Base-by-base conservation (phyloP, 2,797 vertebrate genomes). In the Pteronotus mesoamericanus region DNA sequence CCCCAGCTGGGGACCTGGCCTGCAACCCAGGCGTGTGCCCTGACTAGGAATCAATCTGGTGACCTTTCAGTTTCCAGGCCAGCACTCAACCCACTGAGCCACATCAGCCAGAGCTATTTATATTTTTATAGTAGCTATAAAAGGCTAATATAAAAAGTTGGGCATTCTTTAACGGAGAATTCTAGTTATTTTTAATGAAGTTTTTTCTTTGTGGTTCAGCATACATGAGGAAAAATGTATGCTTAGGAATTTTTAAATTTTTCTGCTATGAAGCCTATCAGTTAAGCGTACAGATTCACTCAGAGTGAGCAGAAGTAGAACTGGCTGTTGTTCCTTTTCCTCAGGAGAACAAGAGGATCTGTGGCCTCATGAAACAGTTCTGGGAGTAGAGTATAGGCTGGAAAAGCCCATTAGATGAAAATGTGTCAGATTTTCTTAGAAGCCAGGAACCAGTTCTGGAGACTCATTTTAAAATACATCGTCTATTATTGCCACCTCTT, bases 371-470 rank as follows among this genome's bases (percentile, higher is more conserved):
- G n/a, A 44, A 91, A 79, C 32, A 53, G 92, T 61, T 66, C 22
- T 78, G 79, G 84, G 74, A 80, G 46, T 75, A 64, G 15, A 83
- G 46, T 74, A 66, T 94, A 88, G 94, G 46, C 69, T 91, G 72
- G 80, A 64, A 86, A 74, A 71, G 83, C 89, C 91, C 86, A 64
- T 91, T 94, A 94, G 84, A 44, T 92, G 89, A 64, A 97, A 93
- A 95, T 64, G 29, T 92, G 71, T 82, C 87, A 83, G 44, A 26
- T 89, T 94, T 92, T 90, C 84, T 71, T 92, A 94, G 77, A 91
- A 92, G 48, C 71, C 24, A 29, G 69, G 37, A 92, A 37, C 48
- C 84, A 69, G 22, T 92, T 85, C 48, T 87, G 37, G 57, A 37
- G 21, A 95, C n/a, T 77, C 7, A 46, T 92, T 88, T 95, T 84